Evolutionary conservation across 1,140 invertebrate species (phyloP).

Genomic region (Danaus plexippus): DNA sequence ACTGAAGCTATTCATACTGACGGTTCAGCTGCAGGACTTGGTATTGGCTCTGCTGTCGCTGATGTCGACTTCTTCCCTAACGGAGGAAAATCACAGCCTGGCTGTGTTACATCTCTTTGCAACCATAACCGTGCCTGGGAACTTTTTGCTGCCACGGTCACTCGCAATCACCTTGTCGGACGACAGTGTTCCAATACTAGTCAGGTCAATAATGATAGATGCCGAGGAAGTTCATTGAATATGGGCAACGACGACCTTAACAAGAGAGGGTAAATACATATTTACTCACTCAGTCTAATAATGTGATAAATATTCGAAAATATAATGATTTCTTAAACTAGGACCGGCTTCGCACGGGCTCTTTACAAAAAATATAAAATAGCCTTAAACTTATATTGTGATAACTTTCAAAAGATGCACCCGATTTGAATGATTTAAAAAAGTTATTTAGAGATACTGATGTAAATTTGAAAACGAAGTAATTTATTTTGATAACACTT

Average conservation of each 20-base stretch:
- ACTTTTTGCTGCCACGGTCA: slow-evolving; percentile 70
- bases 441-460: too few relatives aligned
- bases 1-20: slow-evolving; percentile 83
- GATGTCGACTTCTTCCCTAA: slow-evolving; percentile 87
- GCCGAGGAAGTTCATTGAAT: slow-evolving; percentile 23
- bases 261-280: slow-evolving; percentile 36
- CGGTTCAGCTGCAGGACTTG: slow-evolving; percentile 74
- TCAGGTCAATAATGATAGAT: slow-evolving; percentile 34
- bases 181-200: slow-evolving; percentile 22
- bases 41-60: slow-evolving; percentile 66
- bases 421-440: too few relatives aligned
- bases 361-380: too few relatives aligned
- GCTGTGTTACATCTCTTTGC: slow-evolving; percentile 70
- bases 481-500: too few relatives aligned
- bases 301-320: too few relatives aligned
- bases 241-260: slow-evolving; percentile 42
- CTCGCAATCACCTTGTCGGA: slow-evolving; percentile 37
- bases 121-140: slow-evolving; percentile 76
- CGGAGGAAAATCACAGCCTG: slow-evolving; percentile 73
- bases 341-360: too few relatives aligned
- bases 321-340: too few relatives aligned
- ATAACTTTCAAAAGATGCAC: too few relatives aligned
- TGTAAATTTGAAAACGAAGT: too few relatives aligned
- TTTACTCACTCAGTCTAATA: too few relatives aligned
- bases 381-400: too few relatives aligned